Evolutionary conservation across 2,888 invertebrate genomes (phyloP), one percentile per base, ranked within the genome.

Genomic region (Tenthredo scrophulariae): DNA sequence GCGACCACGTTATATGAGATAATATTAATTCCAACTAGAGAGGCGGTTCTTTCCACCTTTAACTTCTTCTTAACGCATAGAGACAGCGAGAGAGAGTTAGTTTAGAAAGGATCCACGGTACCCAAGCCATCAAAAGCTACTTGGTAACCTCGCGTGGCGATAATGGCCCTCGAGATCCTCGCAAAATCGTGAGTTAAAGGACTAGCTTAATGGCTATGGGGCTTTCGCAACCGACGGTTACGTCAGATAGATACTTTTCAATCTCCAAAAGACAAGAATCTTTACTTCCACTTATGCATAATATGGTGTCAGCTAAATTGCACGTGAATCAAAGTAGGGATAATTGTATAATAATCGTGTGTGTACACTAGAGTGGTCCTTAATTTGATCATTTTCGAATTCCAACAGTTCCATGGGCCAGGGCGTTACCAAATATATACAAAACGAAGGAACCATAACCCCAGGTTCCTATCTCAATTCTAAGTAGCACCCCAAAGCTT

Each of bases 111-210:
- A 54, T 50, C 37, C 50, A 40, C 50, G 15, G 18, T 15, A 26
- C n/a, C 15, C 29, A 54, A 54, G 50, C 54, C 77, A 54, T 77
- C 77, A 54, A 77, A 54, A 77, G 26, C 50, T 54, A 77, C 50
- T 77, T 54, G 46, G 77, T 50, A 54, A 77, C 77, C 77, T 77
- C 77, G 54, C 77, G 77, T 77, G 77, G 46, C 29, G 77, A 54
- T 77, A 77, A 77, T 54, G 77, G 77, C 29, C 77, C 77, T 50
- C 29, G 18, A 26, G 18, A 18, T 77, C 46, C 54, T 33, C 22
- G 29, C 50, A 50, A 77, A 50, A 77, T 77, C 77, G 54, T 54
- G 54, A 77, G 33, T 77, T 77, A 33, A 54, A 54, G 46, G 77
- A 77, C 77, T 77, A 54, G 22, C 54, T 74, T 74, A 40, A 74